A percentile compares a stretch with the other conserved stretches of the same genome.
Evolutionary conservation across 2,888 invertebrate genomes (phyloP).

Genomic region (Eilema sororculum): DNA sequence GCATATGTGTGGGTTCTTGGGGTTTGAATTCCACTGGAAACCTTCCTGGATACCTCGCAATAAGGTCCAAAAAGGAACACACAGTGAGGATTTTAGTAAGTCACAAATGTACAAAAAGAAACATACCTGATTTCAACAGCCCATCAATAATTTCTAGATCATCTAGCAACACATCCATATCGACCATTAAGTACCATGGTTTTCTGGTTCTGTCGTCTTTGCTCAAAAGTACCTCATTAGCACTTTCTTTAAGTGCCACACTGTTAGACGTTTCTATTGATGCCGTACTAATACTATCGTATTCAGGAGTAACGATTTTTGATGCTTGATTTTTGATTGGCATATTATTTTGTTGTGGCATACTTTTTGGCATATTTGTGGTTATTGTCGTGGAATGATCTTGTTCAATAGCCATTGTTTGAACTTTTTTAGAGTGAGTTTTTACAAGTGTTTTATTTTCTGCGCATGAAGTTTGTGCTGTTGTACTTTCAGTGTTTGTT

Average conservation of each 20-base stretch:
- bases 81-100: no score
- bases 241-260: not conserved
- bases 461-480: not conserved
- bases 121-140: constrained; percentile 53
- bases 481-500: not conserved
- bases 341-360: not conserved
- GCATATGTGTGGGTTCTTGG: no score
- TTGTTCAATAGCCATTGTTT: not conserved
- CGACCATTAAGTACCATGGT: constrained; percentile 56
- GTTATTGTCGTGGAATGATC: not conserved
- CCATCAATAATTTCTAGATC: constrained; percentile 51
- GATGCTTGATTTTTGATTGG: not conserved
- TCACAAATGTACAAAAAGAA: not conserved
- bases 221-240: not conserved
- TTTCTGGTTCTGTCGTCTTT: constrained; percentile 5
- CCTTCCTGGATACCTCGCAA: no score
- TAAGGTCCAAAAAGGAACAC: no score
- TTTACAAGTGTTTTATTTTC: not conserved
- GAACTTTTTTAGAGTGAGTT: not conserved
- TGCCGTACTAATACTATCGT: not conserved
- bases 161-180: constrained; percentile 53
- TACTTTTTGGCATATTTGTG: not conserved
- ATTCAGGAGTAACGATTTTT: not conserved
- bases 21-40: no score
- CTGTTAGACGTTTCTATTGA: not conserved